Evolutionary conservation across 2,888 invertebrate genomes (phyloP), one percentile per base, ranked within the genome.

Genomic region (Sesia apiformis): DNA sequence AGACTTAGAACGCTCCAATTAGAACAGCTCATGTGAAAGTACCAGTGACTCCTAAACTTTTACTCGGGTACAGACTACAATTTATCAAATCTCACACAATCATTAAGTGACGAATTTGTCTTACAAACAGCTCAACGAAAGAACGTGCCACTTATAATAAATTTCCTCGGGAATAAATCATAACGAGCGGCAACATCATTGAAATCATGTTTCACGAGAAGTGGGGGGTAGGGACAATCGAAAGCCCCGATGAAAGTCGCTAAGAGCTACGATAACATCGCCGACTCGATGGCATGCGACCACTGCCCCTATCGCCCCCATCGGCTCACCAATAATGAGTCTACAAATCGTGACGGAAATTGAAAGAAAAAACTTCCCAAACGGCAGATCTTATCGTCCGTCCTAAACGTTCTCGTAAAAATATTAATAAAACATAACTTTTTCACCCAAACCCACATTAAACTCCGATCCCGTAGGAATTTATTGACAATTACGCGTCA

Each of bases 381-480:
- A 74, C 78, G 78, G 69, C 81, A 80, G 88, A 89, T 89, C 87
- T 84, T 88, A 89, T 88, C 88, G 75, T 56, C 66, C 72, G 65
- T 73, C 78, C 86, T 89, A 89, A 89, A 88, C 84, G 87, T 74
- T 89, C 88, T 87, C 87, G 87, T 89, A 89, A 89, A 87, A 89
- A 89, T 89, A 89, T 89, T 89, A 89, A 89, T 89, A 89, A 89
- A 89, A 89, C 84, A 87, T 86, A 87, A 88, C 86, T 87, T 89
- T 88, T 86, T 67, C 83, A 86, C 88, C 82, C 85, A 89, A 88
- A 88, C 89, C 89, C 89, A 89, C 88, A 89, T 89, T 88, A 86
- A 87, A 82, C 76, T 82, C 78, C 80, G 78, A 82, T 87, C 89
- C 88, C 86, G 83, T 86, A 85, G 85, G 76, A 87, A 88, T 89